Evolutionary conservation across 1,140 invertebrate genomes (phyloP), one percentile per base, ranked within the genome.

Genomic region (Gryon sp.): DNA sequence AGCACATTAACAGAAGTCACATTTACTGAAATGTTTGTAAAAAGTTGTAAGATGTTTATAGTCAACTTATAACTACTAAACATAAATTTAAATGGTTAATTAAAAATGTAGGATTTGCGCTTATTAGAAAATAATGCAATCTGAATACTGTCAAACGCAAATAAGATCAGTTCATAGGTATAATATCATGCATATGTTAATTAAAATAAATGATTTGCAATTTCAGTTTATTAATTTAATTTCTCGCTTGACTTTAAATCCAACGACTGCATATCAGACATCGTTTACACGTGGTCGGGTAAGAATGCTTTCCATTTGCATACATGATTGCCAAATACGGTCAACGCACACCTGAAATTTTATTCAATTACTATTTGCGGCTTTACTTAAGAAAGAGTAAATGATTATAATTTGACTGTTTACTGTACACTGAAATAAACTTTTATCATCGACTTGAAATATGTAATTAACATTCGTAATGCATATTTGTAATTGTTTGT

Each of bases 271-370:
- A 50, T 63, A 9, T 7, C 15, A 14, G 40, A 38, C 26, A 50
- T 40, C 32, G 32, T 26, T 55, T 73, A 15, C 57, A 73, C 68
- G 24, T 50, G 40, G 40, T 57, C 22, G 30, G 19, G 38, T 41
- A 73, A 63, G 46, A 26, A 19, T 53, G 50, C 38, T 53, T 62
- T 62, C 40, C 40, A 73, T 73, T 63, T 63, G 68, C 68, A 73
- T 73, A 63, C 50, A 73, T 73, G 57, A 57, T 57, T 32, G 14
- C 57, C 59, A 36, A 63, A 63, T 73, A 63, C 60, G 48, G 59
- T 48, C 59, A 57, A 48, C 41, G 59, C 50, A 40, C 57, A 73
- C 57, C 40, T 24, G 59, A 59, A 73, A 72, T 72, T 72, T 72
- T 62, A 72, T 72, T 72, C 30, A 72, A 72, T 72, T 53, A 62